Base-by-base conservation (phyloP, 2,113 vertebrate genomes). In the Smithornis capensis region DNA sequence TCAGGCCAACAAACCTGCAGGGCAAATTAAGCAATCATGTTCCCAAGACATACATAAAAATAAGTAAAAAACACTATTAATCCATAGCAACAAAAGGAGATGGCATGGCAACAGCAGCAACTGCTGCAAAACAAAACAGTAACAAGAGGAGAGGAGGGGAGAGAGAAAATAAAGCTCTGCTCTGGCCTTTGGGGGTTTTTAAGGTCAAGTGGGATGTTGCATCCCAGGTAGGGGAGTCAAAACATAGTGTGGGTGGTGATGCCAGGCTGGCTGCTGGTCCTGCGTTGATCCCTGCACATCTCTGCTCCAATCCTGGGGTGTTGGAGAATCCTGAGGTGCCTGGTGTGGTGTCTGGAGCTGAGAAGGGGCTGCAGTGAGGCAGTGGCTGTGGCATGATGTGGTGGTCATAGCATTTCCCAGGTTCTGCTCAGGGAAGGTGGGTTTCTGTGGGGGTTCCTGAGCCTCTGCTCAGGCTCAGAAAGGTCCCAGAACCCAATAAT, bases 11-110 rank as follows among this genome's bases (percentile, higher is more conserved):
- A 74, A 80, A 86, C 63, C 95, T 81, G 93, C 92, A 75, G 94
- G 94, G 94, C 64, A 63, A 94, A 96, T 95, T 52, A 94, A 87
- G 94, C 94, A 96, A 96, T 88, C 88, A 0, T 57, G 93, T 96
- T 96, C 95, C 94, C 94, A 93, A 95, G 94, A 95, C 92, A 94
- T 95, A 60, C 92, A 96, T 96, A 96, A 93, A 96, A 96, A 97
- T 95, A 92, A 96, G 95, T 92, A 60, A 92, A 94, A 94, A 91
- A 50, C 94, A 93, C 83, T 25, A 87, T 96, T 96, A 96, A 96
- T 96, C 95, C 96, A 83, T 96, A 89, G 96, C 96, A 97, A 97
- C 95, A 92, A 93, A 81, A 81, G 73, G 71, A 80, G 79, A 67
- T 31, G 75, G 92, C 94, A 81, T 97, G 92, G 96, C 95, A 97